Conservation (phyloP, 2,888 invertebrate genomes). For the Allolobophora icterica region DNA sequence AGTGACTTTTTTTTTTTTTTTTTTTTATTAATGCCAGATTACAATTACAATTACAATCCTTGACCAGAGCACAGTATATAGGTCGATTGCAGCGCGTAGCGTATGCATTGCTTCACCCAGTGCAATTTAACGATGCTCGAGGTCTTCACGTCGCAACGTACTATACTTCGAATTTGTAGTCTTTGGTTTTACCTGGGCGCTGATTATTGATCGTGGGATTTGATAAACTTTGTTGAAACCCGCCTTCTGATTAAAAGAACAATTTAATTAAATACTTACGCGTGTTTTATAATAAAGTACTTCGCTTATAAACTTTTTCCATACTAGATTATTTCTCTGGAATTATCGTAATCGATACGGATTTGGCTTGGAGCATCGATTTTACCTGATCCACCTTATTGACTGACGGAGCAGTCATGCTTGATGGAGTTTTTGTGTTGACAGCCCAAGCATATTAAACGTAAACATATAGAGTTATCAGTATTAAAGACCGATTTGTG, state of each 20-base stretch:
- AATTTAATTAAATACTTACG: background rate
- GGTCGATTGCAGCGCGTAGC: too few species aligned
- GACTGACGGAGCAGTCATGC: background rate
- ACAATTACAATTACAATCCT: too few species aligned
- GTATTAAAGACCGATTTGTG: background rate
- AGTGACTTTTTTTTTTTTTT: too few species aligned
- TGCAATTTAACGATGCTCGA: background rate
- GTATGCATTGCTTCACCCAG: too few species aligned
- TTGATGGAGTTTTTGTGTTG: background rate
- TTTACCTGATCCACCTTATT: background rate
- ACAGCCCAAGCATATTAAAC: background rate
- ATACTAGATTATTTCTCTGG: background rate
- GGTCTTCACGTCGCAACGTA: background rate
- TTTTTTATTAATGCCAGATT: too few species aligned
- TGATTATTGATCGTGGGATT: background rate
- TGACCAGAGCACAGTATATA: too few species aligned
- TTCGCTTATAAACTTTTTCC: background rate
- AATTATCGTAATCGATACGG: background rate
- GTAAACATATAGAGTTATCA: background rate
- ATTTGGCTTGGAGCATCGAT: background rate
- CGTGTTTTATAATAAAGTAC: background rate
- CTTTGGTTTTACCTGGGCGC: slow-evolving; percentile 25
- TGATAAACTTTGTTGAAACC: slow-evolving; percentile 2
- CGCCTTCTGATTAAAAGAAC: background rate
- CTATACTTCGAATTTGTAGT: background rate